phyloP scores from a whole-genome alignment of 1,140 invertebrate genomes.

The Aleiodes sp. region DNA sequence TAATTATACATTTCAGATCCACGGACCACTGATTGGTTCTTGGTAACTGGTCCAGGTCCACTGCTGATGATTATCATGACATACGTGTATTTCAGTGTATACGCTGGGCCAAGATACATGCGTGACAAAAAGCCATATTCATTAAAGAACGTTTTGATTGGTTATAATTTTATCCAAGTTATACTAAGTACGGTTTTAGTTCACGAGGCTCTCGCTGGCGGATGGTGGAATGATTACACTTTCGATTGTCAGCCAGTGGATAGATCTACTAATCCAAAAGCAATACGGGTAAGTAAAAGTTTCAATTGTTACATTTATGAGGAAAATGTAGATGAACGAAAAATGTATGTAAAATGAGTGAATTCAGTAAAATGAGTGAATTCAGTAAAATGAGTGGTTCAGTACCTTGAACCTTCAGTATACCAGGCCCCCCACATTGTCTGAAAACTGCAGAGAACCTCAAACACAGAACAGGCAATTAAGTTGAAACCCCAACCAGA shows the following conservation, averaged over 20 bases:
- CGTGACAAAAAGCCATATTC: slow-evolving; percentile 83
- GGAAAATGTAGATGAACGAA: too few species aligned
- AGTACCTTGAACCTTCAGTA: too few species aligned
- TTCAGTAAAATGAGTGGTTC: too few species aligned
- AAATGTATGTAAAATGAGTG: too few species aligned
- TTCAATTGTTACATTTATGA: not conserved
- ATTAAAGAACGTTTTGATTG: slow-evolving; percentile 77
- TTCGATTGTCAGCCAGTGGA: slow-evolving; percentile 86
- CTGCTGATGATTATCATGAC: slow-evolving; percentile 76
- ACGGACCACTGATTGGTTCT: slow-evolving; percentile 84
- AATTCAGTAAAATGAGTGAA: too few species aligned
- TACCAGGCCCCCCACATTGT: too few species aligned
- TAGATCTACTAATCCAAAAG: slow-evolving; percentile 77
- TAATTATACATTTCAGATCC: slow-evolving; percentile 74
- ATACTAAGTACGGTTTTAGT: slow-evolving; percentile 77
- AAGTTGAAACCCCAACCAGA: too few species aligned
- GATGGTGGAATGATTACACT: slow-evolving; percentile 79
- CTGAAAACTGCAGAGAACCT: too few species aligned
- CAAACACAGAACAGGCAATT: too few species aligned
- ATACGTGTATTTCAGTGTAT: slow-evolving; percentile 81
- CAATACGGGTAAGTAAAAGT: slow-evolving; percentile 74
- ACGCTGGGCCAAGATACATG: slow-evolving; percentile 84
- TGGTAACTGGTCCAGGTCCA: slow-evolving; percentile 83
- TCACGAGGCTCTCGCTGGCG: slow-evolving; percentile 72
- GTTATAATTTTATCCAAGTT: slow-evolving; percentile 86